phyloP scores from a whole-genome alignment of 2,888 invertebrate species.

The Macaria notata region DNA sequence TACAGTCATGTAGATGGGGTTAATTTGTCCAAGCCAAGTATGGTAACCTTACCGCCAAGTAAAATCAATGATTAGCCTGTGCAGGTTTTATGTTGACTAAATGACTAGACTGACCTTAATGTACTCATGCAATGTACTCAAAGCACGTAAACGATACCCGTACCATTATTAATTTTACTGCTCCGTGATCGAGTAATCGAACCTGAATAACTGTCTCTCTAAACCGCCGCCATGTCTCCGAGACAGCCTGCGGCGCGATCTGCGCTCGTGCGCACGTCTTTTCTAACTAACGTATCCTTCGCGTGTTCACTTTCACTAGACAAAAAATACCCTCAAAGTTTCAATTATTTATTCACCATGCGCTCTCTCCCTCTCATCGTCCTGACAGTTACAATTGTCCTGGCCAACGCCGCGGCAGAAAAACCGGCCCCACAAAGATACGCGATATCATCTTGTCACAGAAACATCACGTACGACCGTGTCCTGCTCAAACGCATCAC shows the following conservation, averaged over 20 bases:
- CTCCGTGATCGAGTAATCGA: neutral
- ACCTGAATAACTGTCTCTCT: conserved; percentile 21
- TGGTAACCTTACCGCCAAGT: too few species aligned
- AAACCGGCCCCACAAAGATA: conserved; percentile 35
- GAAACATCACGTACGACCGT: conserved; percentile 52
- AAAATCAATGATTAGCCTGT: too few species aligned
- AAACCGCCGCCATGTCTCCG: conserved; percentile 34
- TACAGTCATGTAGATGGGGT: too few species aligned
- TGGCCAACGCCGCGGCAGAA: conserved; percentile 44
- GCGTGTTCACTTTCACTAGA: conserved; percentile 31
- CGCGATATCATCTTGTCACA: conserved; percentile 44
- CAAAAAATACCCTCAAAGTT: conserved; percentile 15
- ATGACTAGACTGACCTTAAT: too few species aligned
- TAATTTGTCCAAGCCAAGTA: too few species aligned
- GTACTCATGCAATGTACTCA: too few species aligned
- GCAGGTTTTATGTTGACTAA: too few species aligned
- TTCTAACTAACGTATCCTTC: conserved; percentile 36
- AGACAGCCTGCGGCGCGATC: conserved; percentile 67
- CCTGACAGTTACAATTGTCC: conserved; percentile 45
- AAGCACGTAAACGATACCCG: too few species aligned
- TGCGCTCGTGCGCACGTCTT: conserved; percentile 72
- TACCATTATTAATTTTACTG: neutral
- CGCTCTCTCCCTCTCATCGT: conserved; percentile 44
- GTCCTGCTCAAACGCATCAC: conserved; percentile 62
- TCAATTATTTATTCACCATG: conserved; percentile 36